Base-by-base conservation (phyloP, 1,140 invertebrate species). In the Monochamus saltuarius region DNA sequence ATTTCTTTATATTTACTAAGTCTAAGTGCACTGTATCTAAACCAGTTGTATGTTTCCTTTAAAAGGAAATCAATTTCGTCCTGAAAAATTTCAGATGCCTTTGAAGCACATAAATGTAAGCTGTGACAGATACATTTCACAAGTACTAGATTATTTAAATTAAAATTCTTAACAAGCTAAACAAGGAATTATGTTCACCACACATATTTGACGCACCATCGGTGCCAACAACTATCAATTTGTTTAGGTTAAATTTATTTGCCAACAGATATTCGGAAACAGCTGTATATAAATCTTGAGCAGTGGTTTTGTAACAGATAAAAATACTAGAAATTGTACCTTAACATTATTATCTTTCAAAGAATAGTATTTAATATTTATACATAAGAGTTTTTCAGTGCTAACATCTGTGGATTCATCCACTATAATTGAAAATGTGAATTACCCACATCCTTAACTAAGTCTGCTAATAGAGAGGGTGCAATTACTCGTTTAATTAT, bases 401-500 rank as follows among this genome's bases (percentile, higher is more conserved):
- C 37, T 42, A 8, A 57, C 35, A 50, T 57, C 56, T 37, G 56
- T 57, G 14, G 56, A 57, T 36, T 57, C 43, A 36, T 57, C 56
- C 8, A 57, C 29, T 14, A 57, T 57, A 13, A 57, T 57, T 9
- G 43, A 57, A 19, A 50, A 57, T n/a, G 46, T 36, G 37, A 45
- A 47, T 49, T 57, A 50, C 22, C 22, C 22, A 29, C 22, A 29
- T 29, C 22, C 22, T 29, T 29, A 29, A 29, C 22, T 29, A 29
- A 56, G 46, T 57, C 46, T 11, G n/a, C 7, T 14, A 42, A 34
- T 42, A 50, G 49, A 14, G 36, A 57, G 2, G 56, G 43, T 11
- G 56, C 56, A 17, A 57, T 57, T n/a, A 49, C 43, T 14, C n/a
- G 22, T 40, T 47, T 57, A 16, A 50, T 57, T 29, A 57, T 22